phyloP scores from a whole-genome alignment of 1,140 invertebrate genomes.

The Scaptomyza montana region DNA sequence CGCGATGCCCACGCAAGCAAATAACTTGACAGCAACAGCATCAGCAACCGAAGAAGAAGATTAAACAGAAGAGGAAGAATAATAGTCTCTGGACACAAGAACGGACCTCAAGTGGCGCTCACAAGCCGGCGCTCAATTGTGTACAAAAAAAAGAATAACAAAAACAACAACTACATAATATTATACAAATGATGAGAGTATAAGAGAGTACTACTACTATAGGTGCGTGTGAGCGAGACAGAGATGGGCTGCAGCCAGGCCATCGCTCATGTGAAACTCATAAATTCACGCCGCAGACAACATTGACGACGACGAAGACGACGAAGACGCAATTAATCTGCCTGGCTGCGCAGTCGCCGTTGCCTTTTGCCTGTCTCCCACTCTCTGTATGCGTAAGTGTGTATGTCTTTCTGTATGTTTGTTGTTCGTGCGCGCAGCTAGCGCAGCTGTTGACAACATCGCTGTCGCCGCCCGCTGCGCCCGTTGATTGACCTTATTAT shows the following conservation, averaged over 20 bases:
- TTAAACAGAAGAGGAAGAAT: slow-evolving; percentile 7
- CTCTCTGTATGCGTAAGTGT: too few relatives aligned
- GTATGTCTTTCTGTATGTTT: slow-evolving; percentile 33
- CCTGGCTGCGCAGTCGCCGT: slow-evolving; percentile 30
- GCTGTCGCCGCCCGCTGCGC: slow-evolving; percentile 68
- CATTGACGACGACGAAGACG: slow-evolving; percentile 13
- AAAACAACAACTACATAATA: neutral
- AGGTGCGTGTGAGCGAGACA: slow-evolving; percentile 8
- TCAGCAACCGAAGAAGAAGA: neutral
- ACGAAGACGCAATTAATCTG: slow-evolving; percentile 68
- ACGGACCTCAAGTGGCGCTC: slow-evolving; percentile 66
- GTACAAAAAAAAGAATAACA: slow-evolving; percentile 3
- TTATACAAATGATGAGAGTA: slow-evolving; percentile 6
- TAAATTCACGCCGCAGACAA: slow-evolving; percentile 61
- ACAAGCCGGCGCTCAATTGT: slow-evolving; percentile 43
- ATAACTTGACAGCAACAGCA: slow-evolving; percentile 17
- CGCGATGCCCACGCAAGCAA: slow-evolving; percentile 52
- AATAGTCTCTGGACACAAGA: slow-evolving; percentile 19
- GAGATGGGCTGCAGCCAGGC: slow-evolving; percentile 7
- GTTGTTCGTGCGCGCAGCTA: slow-evolving; percentile 35
- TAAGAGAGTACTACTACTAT: slow-evolving; percentile 1
- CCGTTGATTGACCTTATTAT: slow-evolving; percentile 80
- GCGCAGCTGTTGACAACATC: slow-evolving; percentile 71
- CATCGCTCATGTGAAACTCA: slow-evolving; percentile 74
- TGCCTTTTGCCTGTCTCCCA: slow-evolving; percentile 1